Conservation (phyloP, 2,888 invertebrate genomes). For the Sinhomidia bicolor region DNA sequence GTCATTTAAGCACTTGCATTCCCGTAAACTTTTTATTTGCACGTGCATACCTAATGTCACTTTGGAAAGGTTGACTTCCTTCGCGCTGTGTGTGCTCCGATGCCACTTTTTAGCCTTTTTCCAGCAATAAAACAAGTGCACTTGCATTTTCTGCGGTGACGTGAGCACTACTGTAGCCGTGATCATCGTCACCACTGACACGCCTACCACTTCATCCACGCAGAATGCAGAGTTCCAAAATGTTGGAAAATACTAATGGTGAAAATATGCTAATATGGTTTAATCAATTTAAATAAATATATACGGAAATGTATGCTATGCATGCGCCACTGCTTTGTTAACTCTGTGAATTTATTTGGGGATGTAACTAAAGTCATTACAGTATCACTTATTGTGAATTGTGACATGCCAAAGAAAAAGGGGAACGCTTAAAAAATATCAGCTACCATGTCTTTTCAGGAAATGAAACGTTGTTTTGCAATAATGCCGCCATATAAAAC, state of each 20-base stretch:
- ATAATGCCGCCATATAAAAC: too few relatives aligned
- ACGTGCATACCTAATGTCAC: neutral
- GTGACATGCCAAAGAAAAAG: too few relatives aligned
- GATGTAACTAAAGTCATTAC: too few relatives aligned
- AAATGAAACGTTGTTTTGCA: too few relatives aligned
- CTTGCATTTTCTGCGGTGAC: neutral
- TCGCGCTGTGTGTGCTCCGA: too few relatives aligned
- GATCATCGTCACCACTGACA: neutral
- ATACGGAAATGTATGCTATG: too few relatives aligned
- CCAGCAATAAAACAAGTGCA: neutral
- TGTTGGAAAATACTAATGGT: neutral
- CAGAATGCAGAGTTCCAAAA: neutral
- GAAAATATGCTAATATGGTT: constrained; percentile 18
- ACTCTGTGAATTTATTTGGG: too few relatives aligned
- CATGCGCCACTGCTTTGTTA: too few relatives aligned
- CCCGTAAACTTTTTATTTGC: neutral
- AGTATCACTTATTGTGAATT: too few relatives aligned
- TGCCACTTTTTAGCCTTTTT: neutral
- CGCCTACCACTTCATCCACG: neutral
- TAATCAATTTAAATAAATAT: neutral
- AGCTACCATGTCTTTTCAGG: too few relatives aligned
- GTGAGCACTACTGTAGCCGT: neutral
- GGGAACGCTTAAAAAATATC: too few relatives aligned
- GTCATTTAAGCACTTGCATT: neutral
- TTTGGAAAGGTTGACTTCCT: neutral